Conservation (phyloP, 2,113 vertebrate genomes). For the Psittacus erithacus region DNA sequence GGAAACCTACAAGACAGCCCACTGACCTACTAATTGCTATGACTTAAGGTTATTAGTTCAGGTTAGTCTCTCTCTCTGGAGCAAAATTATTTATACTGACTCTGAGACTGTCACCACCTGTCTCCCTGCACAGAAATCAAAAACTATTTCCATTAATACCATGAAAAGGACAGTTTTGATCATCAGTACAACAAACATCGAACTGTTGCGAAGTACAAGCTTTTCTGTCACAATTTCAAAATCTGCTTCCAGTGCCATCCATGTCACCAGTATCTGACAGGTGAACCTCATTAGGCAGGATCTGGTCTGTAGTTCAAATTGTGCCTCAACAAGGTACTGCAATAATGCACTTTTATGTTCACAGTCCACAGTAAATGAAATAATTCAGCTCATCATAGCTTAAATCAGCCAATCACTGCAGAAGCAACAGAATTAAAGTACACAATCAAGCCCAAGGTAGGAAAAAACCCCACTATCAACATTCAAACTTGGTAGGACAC, state of each 20-base stretch:
- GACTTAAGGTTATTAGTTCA: not conserved
- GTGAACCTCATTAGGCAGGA: not conserved
- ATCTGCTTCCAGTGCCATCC: not conserved
- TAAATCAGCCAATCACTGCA: not conserved
- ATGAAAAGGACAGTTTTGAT: not conserved
- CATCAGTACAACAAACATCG: not conserved
- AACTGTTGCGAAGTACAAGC: not conserved
- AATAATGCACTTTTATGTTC: not conserved
- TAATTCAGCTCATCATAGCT: not conserved
- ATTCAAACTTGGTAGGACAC: not conserved
- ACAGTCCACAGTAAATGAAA: not conserved
- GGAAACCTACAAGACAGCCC: not conserved
- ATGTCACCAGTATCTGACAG: not conserved
- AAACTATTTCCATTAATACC: not conserved
- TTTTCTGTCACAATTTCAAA: not conserved
- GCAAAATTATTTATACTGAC: not conserved
- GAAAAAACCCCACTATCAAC: not conserved
- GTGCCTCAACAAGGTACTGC: not conserved
- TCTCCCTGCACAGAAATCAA: not conserved
- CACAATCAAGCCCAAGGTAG: not conserved
- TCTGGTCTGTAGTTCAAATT: not conserved
- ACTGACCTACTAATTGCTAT: not conserved
- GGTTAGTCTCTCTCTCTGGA: not conserved
- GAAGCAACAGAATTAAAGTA: not conserved
- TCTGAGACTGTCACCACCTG: not conserved